These are phyloP conservation scores for Carlito syrichta DNA, from an alignment of 2,113 vertebrate genomes.

Conservation along the genomic window DNA sequence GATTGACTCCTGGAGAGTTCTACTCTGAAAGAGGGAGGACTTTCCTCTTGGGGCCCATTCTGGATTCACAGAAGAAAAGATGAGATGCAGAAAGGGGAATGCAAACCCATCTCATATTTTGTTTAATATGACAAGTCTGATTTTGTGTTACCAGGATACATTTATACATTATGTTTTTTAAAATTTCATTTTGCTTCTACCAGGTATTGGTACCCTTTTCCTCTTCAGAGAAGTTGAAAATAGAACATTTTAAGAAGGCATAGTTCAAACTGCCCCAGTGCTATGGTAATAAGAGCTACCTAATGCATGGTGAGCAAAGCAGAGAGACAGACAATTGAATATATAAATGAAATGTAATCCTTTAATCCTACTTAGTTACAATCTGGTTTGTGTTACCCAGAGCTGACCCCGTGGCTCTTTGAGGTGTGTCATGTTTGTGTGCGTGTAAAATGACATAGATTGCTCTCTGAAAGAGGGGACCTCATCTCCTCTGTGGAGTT, in stretches of 20 bases:
- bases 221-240: slow-evolving; percentile 22
- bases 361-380: slow-evolving; percentile 60
- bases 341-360: slow-evolving; percentile 64
- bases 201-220: not conserved
- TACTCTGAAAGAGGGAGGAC: not conserved
- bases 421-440: not conserved
- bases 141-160: not conserved
- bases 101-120: not conserved
- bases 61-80: not conserved
- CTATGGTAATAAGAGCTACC: not conserved
- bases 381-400: slow-evolving; percentile 36
- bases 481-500: not conserved
- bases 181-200: slow-evolving; percentile 25
- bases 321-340: slow-evolving; percentile 50
- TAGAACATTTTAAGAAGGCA: slow-evolving; percentile 38
- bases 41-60: not conserved
- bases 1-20: not conserved
- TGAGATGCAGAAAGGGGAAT: not conserved
- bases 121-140: not conserved
- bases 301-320: slow-evolving; percentile 17
- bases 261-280: not conserved
- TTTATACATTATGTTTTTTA: not conserved
- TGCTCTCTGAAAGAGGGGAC: not conserved
- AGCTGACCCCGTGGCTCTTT: slow-evolving; percentile 23
- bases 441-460: slow-evolving; percentile 7